Evolutionary conservation across 2,797 vertebrate species (phyloP).

Genomic region (Eidolon dupreanum): DNA sequence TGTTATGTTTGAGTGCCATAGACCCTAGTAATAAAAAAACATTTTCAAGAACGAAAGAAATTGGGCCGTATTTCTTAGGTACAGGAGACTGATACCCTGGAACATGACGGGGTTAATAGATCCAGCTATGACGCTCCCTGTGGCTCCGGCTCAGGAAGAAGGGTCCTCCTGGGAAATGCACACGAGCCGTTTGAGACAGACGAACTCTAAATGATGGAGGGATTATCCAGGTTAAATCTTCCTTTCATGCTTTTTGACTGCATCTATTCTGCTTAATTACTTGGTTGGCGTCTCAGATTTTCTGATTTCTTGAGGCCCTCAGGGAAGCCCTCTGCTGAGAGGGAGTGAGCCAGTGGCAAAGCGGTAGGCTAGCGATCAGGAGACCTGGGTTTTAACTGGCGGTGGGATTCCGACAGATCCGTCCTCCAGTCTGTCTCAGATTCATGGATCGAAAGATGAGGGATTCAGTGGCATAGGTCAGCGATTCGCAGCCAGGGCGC

Average conservation of each 20-base stretch:
- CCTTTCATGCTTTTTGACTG: slow-evolving; percentile 44
- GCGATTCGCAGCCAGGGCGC: background rate
- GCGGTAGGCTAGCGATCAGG: background rate
- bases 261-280: slow-evolving; percentile 60
- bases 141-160: background rate
- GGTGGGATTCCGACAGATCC: background rate
- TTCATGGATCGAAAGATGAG: background rate
- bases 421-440: background rate
- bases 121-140: background rate
- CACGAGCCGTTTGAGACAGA: slow-evolving; percentile 49
- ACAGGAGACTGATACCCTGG: slow-evolving; percentile 15
- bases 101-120: slow-evolving; percentile 44
- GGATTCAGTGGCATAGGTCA: background rate
- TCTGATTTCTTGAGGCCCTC: background rate
- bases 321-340: slow-evolving; percentile 16
- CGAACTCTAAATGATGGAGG: slow-evolving; percentile 52
- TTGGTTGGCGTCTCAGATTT: slow-evolving; percentile 51
- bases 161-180: slow-evolving; percentile 69
- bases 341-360: background rate
- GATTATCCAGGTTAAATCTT: slow-evolving; percentile 67
- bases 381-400: background rate
- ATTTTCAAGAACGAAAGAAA: background rate
- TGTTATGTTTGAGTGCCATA: slow-evolving; percentile 44
- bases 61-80: background rate
- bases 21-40: slow-evolving; percentile 32